Conservation (phyloP, 1,140 invertebrate genomes). For the Bombyx mori region DNA sequence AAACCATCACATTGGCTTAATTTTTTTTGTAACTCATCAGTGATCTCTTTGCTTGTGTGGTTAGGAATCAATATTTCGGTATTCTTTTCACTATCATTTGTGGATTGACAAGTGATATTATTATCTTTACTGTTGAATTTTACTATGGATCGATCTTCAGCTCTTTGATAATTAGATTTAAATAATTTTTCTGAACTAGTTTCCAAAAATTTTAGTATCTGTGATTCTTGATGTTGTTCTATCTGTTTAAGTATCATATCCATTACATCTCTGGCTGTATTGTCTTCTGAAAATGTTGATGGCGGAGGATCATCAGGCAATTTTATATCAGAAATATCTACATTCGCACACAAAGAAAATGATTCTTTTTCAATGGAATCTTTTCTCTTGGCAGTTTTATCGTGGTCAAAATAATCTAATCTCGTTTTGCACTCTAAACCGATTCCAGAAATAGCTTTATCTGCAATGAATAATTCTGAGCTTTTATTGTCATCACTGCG, state of each 20-base stretch:
- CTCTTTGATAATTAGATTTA: slow-evolving; percentile 22
- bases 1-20: too few species aligned
- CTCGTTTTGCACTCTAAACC: neutral
- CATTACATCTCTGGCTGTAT: slow-evolving; percentile 17
- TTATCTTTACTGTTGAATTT: too few species aligned
- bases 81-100: too few species aligned
- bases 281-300: slow-evolving; percentile 13
- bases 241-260: slow-evolving; percentile 19
- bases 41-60: slow-evolving; percentile 24
- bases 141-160: neutral
- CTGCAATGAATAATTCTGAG: neutral
- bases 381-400: neutral
- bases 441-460: neutral
- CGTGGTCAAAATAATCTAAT: neutral
- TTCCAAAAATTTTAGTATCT: neutral
- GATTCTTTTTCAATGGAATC: neutral
- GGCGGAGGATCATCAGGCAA: slow-evolving; percentile 1
- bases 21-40: too few species aligned
- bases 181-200: slow-evolving; percentile 7
- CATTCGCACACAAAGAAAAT: slow-evolving; percentile 1
- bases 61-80: slow-evolving; percentile 17
- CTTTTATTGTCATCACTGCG: slow-evolving; percentile 17
- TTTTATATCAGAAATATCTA: neutral
- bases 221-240: slow-evolving; percentile 12
- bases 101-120: too few species aligned